These are phyloP conservation scores for Numenius phaeopus DNA, from an alignment of 2,797 vertebrate genomes.

Conservation along the genomic window DNA sequence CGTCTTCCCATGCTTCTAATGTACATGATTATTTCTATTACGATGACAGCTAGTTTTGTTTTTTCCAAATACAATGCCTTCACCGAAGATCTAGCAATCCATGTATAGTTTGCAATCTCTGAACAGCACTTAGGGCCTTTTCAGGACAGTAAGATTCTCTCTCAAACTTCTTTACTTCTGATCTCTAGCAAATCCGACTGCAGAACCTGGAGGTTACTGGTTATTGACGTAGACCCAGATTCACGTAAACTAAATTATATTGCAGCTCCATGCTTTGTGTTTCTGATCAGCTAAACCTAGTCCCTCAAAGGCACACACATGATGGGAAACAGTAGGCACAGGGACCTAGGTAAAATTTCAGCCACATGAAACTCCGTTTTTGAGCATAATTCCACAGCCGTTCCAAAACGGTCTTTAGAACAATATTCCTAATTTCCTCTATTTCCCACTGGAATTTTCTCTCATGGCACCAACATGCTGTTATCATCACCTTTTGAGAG, in stretches of 20 bases:
- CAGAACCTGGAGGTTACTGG: neutral
- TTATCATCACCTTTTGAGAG: neutral
- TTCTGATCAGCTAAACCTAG: neutral
- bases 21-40: neutral
- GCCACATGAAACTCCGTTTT: neutral
- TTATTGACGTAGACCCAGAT: neutral
- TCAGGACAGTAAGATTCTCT: neutral
- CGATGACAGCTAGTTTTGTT: neutral
- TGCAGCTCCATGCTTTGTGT: neutral
- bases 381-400: neutral
- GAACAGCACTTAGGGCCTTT: neutral
- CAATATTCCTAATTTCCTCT: neutral
- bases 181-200: neutral
- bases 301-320: neutral
- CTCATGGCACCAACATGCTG: neutral
- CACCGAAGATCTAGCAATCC: neutral
- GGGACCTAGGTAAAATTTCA: neutral
- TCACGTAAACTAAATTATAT: neutral
- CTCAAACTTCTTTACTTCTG: neutral
- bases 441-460: neutral
- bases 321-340: neutral
- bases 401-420: neutral
- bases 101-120: neutral
- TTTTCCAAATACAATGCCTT: neutral
- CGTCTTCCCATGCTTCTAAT: neutral